Percentiles rank a stretch among this genome's conserved stretches.
Evolutionary conservation across 2,797 vertebrate genomes (phyloP).

Genomic region (Sebastes oblongus): DNA sequence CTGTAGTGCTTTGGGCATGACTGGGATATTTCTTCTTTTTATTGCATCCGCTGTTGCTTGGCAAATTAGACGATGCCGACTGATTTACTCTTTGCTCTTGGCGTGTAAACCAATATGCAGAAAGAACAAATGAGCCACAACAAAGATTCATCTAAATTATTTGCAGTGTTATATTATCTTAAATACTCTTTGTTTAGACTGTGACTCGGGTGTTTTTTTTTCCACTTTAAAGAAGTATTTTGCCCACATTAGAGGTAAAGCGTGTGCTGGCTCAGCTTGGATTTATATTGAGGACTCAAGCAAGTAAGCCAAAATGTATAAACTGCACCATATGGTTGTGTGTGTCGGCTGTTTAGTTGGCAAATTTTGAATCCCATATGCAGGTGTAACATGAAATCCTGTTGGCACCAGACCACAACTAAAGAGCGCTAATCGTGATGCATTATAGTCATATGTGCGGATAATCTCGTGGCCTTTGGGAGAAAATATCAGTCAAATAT

Average conservation of each 20-base stretch:
- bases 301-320: background rate
- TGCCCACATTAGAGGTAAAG: background rate
- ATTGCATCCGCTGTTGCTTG: constrained; percentile 30
- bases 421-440: background rate
- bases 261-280: background rate
- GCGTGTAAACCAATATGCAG: constrained; percentile 40
- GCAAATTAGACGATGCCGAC: constrained; percentile 44
- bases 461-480: background rate
- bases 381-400: background rate
- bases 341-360: background rate
- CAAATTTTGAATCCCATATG: background rate
- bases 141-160: constrained; percentile 43
- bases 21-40: constrained; percentile 49
- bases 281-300: background rate
- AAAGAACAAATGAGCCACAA: constrained; percentile 49
- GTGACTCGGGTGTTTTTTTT: background rate
- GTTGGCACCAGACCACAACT: background rate
- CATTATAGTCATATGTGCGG: background rate
- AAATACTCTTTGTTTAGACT: constrained; percentile 20
- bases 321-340: background rate
- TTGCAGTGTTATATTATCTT: constrained; percentile 19
- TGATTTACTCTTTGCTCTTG: constrained; percentile 52
- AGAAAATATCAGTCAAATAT: background rate
- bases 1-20: constrained; percentile 30
- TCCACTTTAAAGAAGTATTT: background rate